Evolutionary conservation across 2,888 invertebrate genomes (phyloP).

Genomic region (Unio delphinus): DNA sequence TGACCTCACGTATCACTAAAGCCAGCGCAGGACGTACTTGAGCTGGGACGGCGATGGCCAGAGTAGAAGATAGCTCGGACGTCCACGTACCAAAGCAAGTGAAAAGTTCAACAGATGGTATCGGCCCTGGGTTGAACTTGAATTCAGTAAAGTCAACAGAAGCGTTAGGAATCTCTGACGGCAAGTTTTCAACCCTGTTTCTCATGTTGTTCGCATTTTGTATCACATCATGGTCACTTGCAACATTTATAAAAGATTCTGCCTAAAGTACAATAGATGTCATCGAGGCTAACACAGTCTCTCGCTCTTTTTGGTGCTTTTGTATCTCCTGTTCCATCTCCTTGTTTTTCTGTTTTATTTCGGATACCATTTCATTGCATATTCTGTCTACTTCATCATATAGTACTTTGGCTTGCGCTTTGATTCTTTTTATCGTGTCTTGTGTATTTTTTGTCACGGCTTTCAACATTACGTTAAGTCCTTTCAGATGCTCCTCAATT

Average conservation of each 20-base stretch:
- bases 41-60: constrained; percentile 26
- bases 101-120: constrained; percentile 32
- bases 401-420: constrained; percentile 27
- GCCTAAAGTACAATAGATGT: constrained; percentile 35
- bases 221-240: constrained; percentile 37
- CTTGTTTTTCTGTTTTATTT: constrained; percentile 37
- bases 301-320: constrained; percentile 25
- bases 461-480: constrained; percentile 26
- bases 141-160: constrained; percentile 33
- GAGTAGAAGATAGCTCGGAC: constrained; percentile 31
- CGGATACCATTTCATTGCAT: constrained; percentile 32
- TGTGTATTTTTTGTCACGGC: constrained; percentile 32
- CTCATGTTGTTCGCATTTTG: constrained; percentile 33
- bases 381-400: constrained; percentile 36
- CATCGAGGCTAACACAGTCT: constrained; percentile 30
- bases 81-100: constrained; percentile 36
- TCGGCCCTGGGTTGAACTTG: constrained; percentile 32
- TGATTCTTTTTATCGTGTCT: constrained; percentile 34
- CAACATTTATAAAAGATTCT: constrained; percentile 34
- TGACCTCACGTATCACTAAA: constrained; percentile 28
- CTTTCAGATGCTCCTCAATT: constrained; percentile 24
- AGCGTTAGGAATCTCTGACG: constrained; percentile 28
- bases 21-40: constrained; percentile 38
- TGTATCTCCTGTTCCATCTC: constrained; percentile 32
- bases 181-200: constrained; percentile 30